Percentiles rank a stretch among this genome's conserved stretches.
Evolutionary conservation across 2,113 vertebrate genomes (phyloP).

Genomic region (Leucosticte australis): DNA sequence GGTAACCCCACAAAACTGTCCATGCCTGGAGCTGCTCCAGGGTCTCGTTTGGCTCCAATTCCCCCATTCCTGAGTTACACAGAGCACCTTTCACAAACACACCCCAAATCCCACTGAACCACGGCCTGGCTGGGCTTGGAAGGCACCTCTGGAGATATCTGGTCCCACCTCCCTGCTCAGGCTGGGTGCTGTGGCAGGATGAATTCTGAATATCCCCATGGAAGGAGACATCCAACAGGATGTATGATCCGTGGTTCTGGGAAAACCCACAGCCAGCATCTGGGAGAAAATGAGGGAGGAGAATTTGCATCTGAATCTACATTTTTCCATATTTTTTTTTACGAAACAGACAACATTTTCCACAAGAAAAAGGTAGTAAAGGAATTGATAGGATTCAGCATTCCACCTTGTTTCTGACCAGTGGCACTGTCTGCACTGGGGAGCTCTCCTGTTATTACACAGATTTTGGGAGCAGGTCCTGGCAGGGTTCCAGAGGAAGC

Average conservation of each 20-base stretch:
- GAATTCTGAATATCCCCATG: neutral
- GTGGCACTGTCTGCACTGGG: neutral
- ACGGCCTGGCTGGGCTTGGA: accelerated
- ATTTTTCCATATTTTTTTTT: neutral
- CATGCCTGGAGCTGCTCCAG: neutral
- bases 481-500: neutral
- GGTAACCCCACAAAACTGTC: neutral
- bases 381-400: neutral
- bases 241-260: accelerated
- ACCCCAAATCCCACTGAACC: neutral
- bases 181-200: neutral
- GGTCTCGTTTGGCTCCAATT: neutral
- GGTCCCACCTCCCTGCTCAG: neutral
- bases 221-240: neutral
- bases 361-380: neutral
- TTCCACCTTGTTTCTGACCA: neutral
- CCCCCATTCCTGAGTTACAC: neutral
- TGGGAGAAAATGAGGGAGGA: neutral
- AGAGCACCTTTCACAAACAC: neutral
- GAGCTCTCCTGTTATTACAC: neutral
- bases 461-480: neutral
- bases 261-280: neutral
- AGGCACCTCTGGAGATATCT: neutral
- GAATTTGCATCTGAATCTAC: neutral
- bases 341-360: neutral